Evolutionary conservation across 2,113 vertebrate species (phyloP).

Genomic region (Serinus canaria): DNA sequence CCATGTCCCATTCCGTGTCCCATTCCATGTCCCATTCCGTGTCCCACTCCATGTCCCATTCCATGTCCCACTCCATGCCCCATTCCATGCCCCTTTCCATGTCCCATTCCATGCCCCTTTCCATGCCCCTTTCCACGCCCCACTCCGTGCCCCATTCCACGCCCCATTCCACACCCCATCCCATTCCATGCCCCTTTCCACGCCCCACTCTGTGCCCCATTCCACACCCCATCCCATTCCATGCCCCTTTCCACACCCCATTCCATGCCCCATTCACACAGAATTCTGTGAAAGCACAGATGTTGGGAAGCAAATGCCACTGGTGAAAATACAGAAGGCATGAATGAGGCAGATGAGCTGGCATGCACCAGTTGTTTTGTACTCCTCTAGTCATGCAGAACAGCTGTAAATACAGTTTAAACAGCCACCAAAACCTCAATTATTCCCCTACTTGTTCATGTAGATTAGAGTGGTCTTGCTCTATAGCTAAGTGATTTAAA

Average conservation of each 20-base stretch:
- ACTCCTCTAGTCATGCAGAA: neutral
- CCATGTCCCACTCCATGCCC: no score
- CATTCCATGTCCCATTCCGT: no score
- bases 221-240: no score
- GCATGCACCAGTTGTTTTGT: neutral
- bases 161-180: no score
- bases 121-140: no score
- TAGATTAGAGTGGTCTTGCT: neutral
- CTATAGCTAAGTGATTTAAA: constrained; percentile 1
- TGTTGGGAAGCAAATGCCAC: constrained; percentile 9
- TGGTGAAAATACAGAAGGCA: constrained; percentile 10
- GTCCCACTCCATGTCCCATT: no score
- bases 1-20: no score
- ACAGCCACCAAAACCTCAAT: neutral
- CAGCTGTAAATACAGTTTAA: constrained; percentile 19
- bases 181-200: no score
- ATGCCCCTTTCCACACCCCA: neutral
- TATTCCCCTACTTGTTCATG: constrained; percentile 12
- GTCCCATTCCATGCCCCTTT: no score
- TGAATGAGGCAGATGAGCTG: neutral
- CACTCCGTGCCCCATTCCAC: no score
- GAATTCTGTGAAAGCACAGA: neutral
- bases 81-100: no score
- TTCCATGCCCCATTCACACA: neutral
- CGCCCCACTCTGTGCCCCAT: no score